Percentiles rank a stretch among this genome's conserved stretches.
These are phyloP conservation scores for Aythya baeri DNA, from an alignment of 2,113 vertebrate species.

Conservation along the genomic window DNA sequence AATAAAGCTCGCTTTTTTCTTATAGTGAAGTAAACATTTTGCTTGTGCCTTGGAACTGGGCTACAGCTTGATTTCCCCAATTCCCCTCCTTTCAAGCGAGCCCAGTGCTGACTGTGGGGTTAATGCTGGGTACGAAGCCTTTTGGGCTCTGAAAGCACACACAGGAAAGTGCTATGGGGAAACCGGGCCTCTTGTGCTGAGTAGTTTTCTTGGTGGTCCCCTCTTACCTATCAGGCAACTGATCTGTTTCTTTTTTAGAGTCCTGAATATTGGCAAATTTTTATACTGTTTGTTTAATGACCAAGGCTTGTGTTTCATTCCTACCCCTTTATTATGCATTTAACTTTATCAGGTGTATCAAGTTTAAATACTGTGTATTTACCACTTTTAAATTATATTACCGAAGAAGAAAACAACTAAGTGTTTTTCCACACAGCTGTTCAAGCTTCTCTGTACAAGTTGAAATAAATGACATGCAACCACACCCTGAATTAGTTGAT, in stretches of 20 bases:
- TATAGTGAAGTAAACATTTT: conserved; percentile 45
- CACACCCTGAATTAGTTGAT: background rate
- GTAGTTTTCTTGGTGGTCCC: conserved; percentile 16
- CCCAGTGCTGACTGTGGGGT: conserved; percentile 30
- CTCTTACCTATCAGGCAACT: conserved; percentile 26
- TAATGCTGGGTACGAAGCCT: conserved; percentile 41
- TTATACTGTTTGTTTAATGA: conserved; percentile 67
- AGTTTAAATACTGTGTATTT: conserved; percentile 85
- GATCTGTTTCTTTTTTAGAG: conserved; percentile 52
- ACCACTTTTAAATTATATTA: conserved; percentile 78
- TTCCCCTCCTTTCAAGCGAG: conserved; percentile 19
- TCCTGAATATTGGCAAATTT: conserved; percentile 62
- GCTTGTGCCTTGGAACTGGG: conserved; percentile 67
- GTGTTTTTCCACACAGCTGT: conserved; percentile 74
- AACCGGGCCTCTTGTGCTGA: conserved; percentile 35
- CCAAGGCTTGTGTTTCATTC: conserved; percentile 71
- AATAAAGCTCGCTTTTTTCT: background rate
- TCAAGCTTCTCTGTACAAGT: conserved; percentile 76
- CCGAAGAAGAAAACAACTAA: conserved; percentile 35
- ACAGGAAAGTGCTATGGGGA: conserved; percentile 52
- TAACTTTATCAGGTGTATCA: conserved; percentile 80
- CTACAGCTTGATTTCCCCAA: conserved; percentile 49
- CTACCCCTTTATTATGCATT: conserved; percentile 79
- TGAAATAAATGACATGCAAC: conserved; percentile 78
- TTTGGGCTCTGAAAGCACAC: conserved; percentile 60